Conservation (phyloP, 2,888 invertebrate genomes). For the Hypolimnas misippus region DNA sequence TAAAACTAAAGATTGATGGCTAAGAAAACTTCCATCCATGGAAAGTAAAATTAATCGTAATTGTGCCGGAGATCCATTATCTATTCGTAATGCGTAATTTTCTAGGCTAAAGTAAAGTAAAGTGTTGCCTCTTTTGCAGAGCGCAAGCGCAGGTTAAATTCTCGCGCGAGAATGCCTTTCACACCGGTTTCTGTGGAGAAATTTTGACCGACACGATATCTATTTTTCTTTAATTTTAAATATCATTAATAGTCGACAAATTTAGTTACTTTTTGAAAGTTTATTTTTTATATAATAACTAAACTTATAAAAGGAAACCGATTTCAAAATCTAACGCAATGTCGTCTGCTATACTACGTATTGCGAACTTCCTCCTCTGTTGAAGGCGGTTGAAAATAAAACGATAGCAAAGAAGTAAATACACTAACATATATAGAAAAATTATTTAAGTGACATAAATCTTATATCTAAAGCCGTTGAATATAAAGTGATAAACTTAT, state of each 20-base stretch:
- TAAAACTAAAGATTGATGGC: not conserved
- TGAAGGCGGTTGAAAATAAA: too few relatives aligned
- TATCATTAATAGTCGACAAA: slow-evolving; percentile 8
- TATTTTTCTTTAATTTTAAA: slow-evolving; percentile 19
- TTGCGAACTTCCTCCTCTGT: too few relatives aligned
- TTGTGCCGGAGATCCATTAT: slow-evolving; percentile 38
- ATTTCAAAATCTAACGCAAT: too few relatives aligned
- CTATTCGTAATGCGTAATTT: slow-evolving; percentile 44
- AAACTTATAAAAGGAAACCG: too few relatives aligned
- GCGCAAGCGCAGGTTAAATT: slow-evolving; percentile 40
- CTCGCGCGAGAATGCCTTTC: slow-evolving; percentile 40
- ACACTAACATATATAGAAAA: too few relatives aligned
- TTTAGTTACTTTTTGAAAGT: not conserved
- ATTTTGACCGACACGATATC: slow-evolving; percentile 39
- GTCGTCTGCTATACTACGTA: too few relatives aligned
- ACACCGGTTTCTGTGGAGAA: slow-evolving; percentile 46
- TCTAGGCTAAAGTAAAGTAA: slow-evolving; percentile 45
- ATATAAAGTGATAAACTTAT: too few relatives aligned
- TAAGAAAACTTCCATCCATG: slow-evolving; percentile 9
- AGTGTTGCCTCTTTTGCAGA: too few relatives aligned
- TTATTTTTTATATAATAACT: too few relatives aligned
- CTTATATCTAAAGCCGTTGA: too few relatives aligned
- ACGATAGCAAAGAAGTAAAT: too few relatives aligned
- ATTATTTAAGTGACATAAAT: too few relatives aligned
- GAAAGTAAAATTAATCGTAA: slow-evolving; percentile 43